Conservation (phyloP, 2,113 vertebrate genomes). For the Noctilio leporinus region DNA sequence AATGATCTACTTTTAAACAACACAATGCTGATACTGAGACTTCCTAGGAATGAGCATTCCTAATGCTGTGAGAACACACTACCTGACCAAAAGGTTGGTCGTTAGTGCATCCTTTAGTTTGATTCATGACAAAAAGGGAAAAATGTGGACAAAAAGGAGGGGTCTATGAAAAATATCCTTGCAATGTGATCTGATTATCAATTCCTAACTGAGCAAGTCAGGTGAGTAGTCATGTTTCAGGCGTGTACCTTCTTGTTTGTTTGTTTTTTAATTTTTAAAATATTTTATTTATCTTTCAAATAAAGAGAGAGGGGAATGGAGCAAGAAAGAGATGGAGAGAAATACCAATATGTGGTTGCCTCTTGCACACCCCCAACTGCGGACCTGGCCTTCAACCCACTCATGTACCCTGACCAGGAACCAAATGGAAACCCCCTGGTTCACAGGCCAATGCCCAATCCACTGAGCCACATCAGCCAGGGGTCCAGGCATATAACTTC, state of each 20-base stretch:
- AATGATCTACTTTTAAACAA: background rate
- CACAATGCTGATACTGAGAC: background rate
- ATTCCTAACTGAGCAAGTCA: background rate
- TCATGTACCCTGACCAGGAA: too few species aligned
- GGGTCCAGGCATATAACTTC: conserved; percentile 59
- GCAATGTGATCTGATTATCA: background rate
- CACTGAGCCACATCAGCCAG: too few species aligned
- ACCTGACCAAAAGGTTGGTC: background rate
- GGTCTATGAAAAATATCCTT: background rate
- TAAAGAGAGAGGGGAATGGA: too few species aligned
- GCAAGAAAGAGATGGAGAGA: too few species aligned
- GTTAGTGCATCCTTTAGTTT: background rate
- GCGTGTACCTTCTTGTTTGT: conserved; percentile 60
- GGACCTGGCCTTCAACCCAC: too few species aligned
- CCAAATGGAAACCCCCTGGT: too few species aligned
- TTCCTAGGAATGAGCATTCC: background rate
- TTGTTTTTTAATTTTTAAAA: too few species aligned
- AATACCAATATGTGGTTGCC: too few species aligned
- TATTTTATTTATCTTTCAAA: too few species aligned
- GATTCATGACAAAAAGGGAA: background rate
- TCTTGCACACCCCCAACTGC: too few species aligned
- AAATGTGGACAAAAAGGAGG: background rate
- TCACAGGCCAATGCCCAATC: too few species aligned
- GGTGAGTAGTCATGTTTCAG: background rate
- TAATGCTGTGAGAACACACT: background rate